A percentile compares a stretch with the other conserved stretches of the same genome.
Conservation (phyloP, 2,888 invertebrate species). For the Lepidocyrtinus sp. region DNA sequence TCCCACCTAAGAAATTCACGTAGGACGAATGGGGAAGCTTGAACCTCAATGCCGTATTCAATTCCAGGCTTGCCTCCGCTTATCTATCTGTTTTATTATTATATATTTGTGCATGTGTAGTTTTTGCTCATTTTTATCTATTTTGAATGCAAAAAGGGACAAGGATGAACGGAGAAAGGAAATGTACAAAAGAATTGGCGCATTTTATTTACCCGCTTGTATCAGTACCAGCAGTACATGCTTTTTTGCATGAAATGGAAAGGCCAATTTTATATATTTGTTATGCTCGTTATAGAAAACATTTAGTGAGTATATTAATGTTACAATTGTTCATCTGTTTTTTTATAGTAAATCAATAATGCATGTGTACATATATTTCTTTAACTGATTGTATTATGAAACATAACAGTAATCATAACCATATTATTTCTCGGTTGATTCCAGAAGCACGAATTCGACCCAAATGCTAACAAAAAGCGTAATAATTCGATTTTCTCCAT, state of each 20-base stretch:
- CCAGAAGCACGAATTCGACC: background rate
- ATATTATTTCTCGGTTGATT: background rate
- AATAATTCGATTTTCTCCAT: background rate
- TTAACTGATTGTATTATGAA: background rate
- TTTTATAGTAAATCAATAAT: background rate
- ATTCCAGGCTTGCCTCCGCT: conserved; percentile 23
- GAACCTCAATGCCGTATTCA: conserved; percentile 32
- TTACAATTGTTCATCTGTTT: background rate
- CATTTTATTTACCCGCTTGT: too few relatives aligned
- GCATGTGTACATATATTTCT: background rate
- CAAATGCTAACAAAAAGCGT: background rate
- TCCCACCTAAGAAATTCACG: too few relatives aligned
- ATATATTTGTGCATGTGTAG: background rate
- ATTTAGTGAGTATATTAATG: too few relatives aligned
- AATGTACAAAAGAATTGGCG: too few relatives aligned
- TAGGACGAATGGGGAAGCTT: too few relatives aligned
- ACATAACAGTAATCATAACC: background rate
- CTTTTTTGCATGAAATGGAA: too few relatives aligned
- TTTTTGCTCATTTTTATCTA: background rate
- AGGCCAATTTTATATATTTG: too few relatives aligned
- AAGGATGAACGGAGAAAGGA: conserved; percentile 5
- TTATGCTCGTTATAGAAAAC: too few relatives aligned
- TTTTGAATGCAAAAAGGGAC: background rate
- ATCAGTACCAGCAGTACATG: too few relatives aligned
- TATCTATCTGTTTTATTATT: background rate